Conservation (phyloP, 2,888 invertebrate species). For the Clostera curtula region DNA sequence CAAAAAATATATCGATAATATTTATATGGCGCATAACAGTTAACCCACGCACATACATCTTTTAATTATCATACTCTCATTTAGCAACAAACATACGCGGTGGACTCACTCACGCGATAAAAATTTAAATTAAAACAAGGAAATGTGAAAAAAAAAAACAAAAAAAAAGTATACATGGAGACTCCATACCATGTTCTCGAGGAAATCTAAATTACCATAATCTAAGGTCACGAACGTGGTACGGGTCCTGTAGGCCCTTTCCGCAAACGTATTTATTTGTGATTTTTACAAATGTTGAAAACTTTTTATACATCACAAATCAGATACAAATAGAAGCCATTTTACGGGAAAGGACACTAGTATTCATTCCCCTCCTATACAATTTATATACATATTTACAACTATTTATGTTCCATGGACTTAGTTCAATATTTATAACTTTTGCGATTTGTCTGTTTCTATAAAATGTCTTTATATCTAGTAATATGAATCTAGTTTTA, state of each 20-base stretch:
- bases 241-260: constrained; percentile 48
- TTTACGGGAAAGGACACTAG: constrained; percentile 41
- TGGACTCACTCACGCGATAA: constrained; percentile 51
- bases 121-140: constrained; percentile 60
- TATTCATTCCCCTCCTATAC: constrained; percentile 36
- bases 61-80: constrained; percentile 44
- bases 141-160: constrained; percentile 30
- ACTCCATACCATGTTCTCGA: constrained; percentile 38
- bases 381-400: constrained; percentile 65
- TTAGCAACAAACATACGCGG: constrained; percentile 39
- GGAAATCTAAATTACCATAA: constrained; percentile 14
- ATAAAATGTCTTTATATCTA: constrained; percentile 21
- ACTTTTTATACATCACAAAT: constrained; percentile 55
- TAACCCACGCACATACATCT: constrained; percentile 63
- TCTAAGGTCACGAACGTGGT: constrained; percentile 37
- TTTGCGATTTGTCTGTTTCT: constrained; percentile 22
- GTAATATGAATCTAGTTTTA: constrained; percentile 9
- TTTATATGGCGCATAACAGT: constrained; percentile 63
- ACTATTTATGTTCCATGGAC: constrained; percentile 38
- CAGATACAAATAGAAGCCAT: constrained; percentile 46
- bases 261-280: constrained; percentile 46
- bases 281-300: constrained; percentile 37
- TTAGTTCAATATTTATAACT: constrained; percentile 29
- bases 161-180: constrained; percentile 34
- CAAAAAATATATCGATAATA: constrained; percentile 36